Base-by-base conservation (phyloP, 2,888 invertebrate genomes). In the Pasiphila rectangulata region DNA sequence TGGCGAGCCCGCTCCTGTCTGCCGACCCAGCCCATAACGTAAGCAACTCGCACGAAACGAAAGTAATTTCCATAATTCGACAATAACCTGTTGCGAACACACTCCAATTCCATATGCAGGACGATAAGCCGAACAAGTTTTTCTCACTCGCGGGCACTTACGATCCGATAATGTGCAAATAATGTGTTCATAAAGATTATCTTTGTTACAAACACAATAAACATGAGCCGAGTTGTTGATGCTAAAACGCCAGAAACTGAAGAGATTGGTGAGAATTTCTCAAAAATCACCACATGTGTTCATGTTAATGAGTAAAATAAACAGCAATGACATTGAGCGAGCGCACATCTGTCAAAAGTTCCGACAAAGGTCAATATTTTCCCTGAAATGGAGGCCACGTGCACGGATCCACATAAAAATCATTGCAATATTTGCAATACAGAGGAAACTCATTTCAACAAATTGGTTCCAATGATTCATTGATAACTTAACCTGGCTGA, bases 401-500 rank as follows among this genome's bases (percentile, higher is more conserved):
- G 44, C 44, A 54, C 24, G 45, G 53, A 51, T 49, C 46, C 42
- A 50, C 42, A 49, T 40, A 57, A 61, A 56, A 59, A 59, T 23
- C n/a, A 34, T n/a, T 44, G 16, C 30, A 19, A 46, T 27, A 35
- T 27, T 15, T n/a, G 20, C 9, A 17, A 32, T 32, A 32, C 16
- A 17, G 17, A 10, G 16, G 17, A 32, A 46, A 46, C 38, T 24
- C 25, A 41, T 32, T 48, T 43, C 45, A 50, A 25, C 41, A 51
- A n/a, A 50, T 34, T 41, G 24, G 41, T 50, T 37, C 42, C 13
- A 38, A 61, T 83, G 84, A 85, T 70, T 84, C 83, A 83, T 66
- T 58, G 68, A 76, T 76, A 75, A 63, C 65, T 66, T 62, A 67
- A 72, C 65, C 76, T 71, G 53, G 52, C 62, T 84, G 83, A 83